Evolutionary conservation across 2,888 invertebrate genomes (phyloP).

Genomic region (Microctonus aethiopoides): DNA sequence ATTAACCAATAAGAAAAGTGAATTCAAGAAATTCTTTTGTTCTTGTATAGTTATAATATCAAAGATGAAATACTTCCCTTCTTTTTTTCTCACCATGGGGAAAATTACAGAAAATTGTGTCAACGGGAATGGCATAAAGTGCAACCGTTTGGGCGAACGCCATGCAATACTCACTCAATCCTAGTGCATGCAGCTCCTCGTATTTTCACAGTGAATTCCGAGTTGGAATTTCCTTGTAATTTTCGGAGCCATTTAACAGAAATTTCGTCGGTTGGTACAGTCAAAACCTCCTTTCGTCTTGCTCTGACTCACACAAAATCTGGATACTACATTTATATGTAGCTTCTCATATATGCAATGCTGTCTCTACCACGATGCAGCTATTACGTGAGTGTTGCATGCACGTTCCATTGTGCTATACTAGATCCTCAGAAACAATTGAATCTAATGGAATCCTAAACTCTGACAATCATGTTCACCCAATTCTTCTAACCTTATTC

Average conservation of each 20-base stretch:
- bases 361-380: neutral
- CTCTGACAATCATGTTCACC: neutral
- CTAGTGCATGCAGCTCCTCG: conserved; percentile 27
- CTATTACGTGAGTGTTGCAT: neutral
- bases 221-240: conserved; percentile 47
- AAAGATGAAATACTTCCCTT: neutral
- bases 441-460: neutral
- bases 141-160: neutral
- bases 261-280: conserved; percentile 36
- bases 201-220: conserved; percentile 38
- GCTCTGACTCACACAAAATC: conserved; percentile 3
- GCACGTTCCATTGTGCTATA: neutral
- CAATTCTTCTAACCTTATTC: neutral
- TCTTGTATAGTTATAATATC: no score
- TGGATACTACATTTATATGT: no score
- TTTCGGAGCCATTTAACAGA: conserved; percentile 47
- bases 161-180: conserved; percentile 29
- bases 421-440: conserved; percentile 4
- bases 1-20: neutral
- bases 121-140: neutral
- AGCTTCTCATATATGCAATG: neutral
- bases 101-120: conserved; percentile 24
- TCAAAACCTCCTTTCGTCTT: neutral
- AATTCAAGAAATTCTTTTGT: no score
- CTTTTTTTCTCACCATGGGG: neutral